phyloP scores from a whole-genome alignment of 2,888 invertebrate genomes.

The Epiblema foenella region DNA sequence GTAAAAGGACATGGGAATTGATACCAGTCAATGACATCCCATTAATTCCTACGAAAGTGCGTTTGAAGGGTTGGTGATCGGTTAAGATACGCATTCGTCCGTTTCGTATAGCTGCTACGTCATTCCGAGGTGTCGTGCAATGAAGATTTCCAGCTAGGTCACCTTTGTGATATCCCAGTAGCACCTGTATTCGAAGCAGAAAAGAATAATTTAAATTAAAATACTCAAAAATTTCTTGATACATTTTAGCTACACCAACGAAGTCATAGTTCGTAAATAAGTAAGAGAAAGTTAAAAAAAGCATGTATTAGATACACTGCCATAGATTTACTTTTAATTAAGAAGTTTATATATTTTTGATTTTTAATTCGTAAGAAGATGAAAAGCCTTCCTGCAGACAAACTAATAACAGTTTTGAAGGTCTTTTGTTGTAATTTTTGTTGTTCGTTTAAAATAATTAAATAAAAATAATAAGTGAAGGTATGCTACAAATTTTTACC shows the following conservation, averaged over 20 bases:
- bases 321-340: no score
- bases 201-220: not conserved
- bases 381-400: no score
- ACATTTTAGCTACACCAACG: no score
- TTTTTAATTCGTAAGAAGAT: no score
- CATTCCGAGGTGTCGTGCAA: slow-evolving; percentile 82
- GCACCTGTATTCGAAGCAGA: slow-evolving; percentile 56
- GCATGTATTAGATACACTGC: no score
- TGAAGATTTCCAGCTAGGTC: slow-evolving; percentile 89
- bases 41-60: slow-evolving; percentile 71
- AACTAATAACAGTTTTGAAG: no score
- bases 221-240: not conserved
- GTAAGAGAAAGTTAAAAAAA: no score
- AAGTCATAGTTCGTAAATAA: no score
- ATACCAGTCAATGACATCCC: slow-evolving; percentile 62
- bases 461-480: no score
- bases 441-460: no score
- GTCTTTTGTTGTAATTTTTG: no score
- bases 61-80: slow-evolving; percentile 81
- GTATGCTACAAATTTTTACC: slow-evolving; percentile 54
- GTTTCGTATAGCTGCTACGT: slow-evolving; percentile 74
- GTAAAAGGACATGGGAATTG: slow-evolving; percentile 62
- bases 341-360: no score
- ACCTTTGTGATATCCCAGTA: slow-evolving; percentile 87
- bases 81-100: slow-evolving; percentile 85